Percentiles rank a stretch among this genome's conserved stretches.
phyloP scores from a whole-genome alignment of 2,113 vertebrate species.

The Mellivora capensis region DNA sequence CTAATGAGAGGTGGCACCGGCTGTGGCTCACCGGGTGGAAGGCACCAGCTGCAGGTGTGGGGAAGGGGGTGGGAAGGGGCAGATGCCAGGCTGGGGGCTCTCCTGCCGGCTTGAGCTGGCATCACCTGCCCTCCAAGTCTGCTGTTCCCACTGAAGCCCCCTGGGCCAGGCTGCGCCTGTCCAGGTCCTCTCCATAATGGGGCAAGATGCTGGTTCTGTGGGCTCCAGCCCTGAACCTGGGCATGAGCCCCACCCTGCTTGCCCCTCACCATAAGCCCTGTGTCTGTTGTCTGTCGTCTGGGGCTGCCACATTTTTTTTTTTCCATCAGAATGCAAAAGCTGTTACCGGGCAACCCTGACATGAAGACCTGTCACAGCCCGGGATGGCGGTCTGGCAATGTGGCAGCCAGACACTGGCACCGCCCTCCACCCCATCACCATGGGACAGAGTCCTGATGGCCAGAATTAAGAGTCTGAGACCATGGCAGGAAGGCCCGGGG shows the following conservation, averaged over 20 bases:
- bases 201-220: background rate
- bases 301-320: conserved; percentile 39
- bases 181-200: background rate
- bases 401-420: background rate
- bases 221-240: background rate
- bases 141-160: background rate
- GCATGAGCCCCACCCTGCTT: background rate
- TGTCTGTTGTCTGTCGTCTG: conserved; percentile 30
- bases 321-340: conserved; percentile 58
- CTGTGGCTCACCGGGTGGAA: conserved; percentile 65
- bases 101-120: background rate
- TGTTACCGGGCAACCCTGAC: conserved; percentile 74
- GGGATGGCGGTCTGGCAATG: background rate
- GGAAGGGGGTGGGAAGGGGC: background rate
- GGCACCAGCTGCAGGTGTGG: conserved; percentile 69
- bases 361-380: conserved; percentile 59
- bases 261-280: background rate
- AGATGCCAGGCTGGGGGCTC: background rate
- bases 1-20: conserved; percentile 76
- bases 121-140: background rate
- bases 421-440: background rate
- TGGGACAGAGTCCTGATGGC: background rate
- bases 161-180: background rate
- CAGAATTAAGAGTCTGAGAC: background rate
- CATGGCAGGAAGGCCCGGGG: background rate